phyloP scores from a whole-genome alignment of 2,797 vertebrate species.

The Gallinago solitaria region DNA sequence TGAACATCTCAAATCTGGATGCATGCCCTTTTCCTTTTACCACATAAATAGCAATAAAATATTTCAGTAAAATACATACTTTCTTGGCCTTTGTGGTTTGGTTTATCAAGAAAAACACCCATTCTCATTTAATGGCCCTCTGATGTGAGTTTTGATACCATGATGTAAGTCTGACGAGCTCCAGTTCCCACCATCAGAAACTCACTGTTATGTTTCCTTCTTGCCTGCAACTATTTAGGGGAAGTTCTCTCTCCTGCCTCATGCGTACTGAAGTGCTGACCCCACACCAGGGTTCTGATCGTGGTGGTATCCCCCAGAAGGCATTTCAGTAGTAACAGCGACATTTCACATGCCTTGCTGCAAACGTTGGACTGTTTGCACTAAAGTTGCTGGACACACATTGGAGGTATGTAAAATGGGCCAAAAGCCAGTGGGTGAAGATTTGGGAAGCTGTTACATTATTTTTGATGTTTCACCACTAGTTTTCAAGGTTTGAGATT shows the following conservation, averaged over 20 bases:
- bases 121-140: not conserved
- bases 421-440: not conserved
- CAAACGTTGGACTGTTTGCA: not conserved
- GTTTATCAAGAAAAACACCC: not conserved
- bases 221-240: not conserved
- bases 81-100: not conserved
- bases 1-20: not conserved
- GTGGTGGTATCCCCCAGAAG: not conserved
- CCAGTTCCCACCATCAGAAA: not conserved
- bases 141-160: not conserved
- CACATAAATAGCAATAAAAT: not conserved
- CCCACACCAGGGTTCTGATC: not conserved
- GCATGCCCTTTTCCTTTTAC: not conserved
- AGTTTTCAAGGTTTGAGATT: not conserved
- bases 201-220: not conserved
- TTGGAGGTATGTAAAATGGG: not conserved
- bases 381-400: not conserved
- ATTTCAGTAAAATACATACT: not conserved
- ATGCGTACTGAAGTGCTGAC: not conserved
- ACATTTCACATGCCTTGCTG: not conserved
- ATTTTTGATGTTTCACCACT: not conserved
- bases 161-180: accelerated
- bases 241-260: not conserved
- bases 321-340: not conserved
- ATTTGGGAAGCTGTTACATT: not conserved